Conservation (phyloP, 2,888 invertebrate species). For the Limulus polyphemus region DNA sequence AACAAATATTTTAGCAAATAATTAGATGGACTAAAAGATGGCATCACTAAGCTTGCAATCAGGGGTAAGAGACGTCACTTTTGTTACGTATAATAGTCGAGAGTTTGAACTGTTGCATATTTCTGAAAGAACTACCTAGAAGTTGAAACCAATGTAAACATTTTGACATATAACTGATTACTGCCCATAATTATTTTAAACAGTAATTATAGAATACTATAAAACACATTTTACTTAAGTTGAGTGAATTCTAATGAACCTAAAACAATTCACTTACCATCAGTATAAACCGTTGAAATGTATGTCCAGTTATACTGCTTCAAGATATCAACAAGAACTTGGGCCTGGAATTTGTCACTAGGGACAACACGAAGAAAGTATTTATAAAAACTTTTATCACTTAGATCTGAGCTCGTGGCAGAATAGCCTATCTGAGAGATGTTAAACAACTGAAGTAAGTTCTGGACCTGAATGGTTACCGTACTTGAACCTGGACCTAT, state of each 20-base stretch:
- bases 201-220: neutral
- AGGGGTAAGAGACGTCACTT: neutral
- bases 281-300: conserved; percentile 59
- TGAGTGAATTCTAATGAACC: neutral
- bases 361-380: conserved; percentile 67
- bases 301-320: conserved; percentile 62
- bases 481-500: conserved; percentile 62
- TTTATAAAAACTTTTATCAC: conserved; percentile 58
- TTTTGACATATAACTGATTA: neutral
- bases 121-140: neutral
- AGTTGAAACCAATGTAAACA: neutral
- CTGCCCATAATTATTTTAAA: neutral
- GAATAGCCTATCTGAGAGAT: conserved; percentile 61
- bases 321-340: conserved; percentile 55
- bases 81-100: neutral
- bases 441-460: conserved; percentile 54
- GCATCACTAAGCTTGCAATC: neutral
- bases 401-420: conserved; percentile 59
- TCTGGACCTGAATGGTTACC: conserved; percentile 56
- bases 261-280: conserved; percentile 45
- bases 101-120: neutral
- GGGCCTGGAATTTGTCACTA: conserved; percentile 61
- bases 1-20: too few species aligned
- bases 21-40: too few species aligned
- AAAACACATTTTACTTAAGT: neutral